Conservation (phyloP, 2,797 vertebrate genomes). For the Galaxias olidus region DNA sequence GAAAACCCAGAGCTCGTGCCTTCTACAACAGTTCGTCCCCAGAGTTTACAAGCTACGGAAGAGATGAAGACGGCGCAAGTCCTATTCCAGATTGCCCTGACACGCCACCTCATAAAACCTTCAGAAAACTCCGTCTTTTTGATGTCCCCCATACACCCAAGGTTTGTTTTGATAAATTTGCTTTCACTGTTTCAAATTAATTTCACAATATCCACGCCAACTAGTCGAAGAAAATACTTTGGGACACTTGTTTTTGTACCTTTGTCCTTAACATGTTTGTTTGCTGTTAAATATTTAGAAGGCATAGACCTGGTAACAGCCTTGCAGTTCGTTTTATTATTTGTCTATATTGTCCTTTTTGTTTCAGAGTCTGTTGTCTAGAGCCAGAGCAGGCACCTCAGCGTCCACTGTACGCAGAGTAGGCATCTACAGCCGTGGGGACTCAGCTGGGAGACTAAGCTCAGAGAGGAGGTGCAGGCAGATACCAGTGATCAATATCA, state of each 20-base stretch:
- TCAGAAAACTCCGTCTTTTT: conserved; percentile 84
- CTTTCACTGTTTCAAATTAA: background rate
- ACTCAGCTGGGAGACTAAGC: conserved; percentile 67
- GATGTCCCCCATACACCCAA: conserved; percentile 88
- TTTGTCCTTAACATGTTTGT: too few relatives aligned
- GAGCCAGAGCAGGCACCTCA: conserved; percentile 78
- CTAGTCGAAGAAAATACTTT: too few relatives aligned
- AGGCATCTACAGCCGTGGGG: conserved; percentile 80
- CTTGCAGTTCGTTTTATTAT: background rate
- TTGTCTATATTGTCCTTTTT: background rate
- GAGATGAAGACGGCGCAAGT: conserved; percentile 51
- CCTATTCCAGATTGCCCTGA: conserved; percentile 78
- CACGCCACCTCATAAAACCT: conserved; percentile 86
- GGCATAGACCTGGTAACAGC: background rate
- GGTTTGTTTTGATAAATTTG: conserved; percentile 60
- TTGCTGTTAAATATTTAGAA: too few relatives aligned
- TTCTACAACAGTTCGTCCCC: conserved; percentile 50
- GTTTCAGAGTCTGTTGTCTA: conserved; percentile 84
- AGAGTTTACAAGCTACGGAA: conserved; percentile 32
- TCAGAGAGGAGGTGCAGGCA: conserved; percentile 71
- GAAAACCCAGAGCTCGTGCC: conserved; percentile 54
- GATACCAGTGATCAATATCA: conserved; percentile 86
- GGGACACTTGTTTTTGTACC: too few relatives aligned
- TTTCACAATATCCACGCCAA: too few relatives aligned
- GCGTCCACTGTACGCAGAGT: conserved; percentile 66